Base-by-base conservation (phyloP, 2,888 invertebrate species). In the Lepetodrilus schrolli region DNA sequence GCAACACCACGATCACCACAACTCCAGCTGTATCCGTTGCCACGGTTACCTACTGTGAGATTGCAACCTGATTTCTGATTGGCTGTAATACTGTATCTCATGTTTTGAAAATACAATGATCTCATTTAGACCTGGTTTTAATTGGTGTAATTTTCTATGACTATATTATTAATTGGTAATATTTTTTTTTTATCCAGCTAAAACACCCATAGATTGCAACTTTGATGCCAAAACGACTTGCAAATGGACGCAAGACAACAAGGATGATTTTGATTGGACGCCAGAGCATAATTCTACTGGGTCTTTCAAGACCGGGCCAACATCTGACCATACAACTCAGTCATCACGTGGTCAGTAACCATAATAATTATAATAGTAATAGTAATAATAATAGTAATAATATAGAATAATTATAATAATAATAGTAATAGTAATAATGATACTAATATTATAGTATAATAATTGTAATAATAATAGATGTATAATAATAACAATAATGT, bases 191-290 rank as follows among this genome's bases (percentile, higher is more conserved):
- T 38, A 78, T 75, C 10, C 76, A 87, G 86, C 83, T n/a, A 78
- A 82, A 10, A 76, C 80, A 4, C 68, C 65, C 0, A 78, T 79
- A 50, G 84, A 84, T 77, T 87, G 87, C 70, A 82, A 75, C 74
- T 87, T 87, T 81, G 87, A 87, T 73, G 38, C 72, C 8, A 78
- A 79, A n/a, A 79, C 66, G 10, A 36, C 80, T 4, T 87, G 87
- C 70, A 66, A 65, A 2, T 87, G 85, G 85, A 78, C 74, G 1
- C 84, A 85, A 70, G 85, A 86, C 38, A 74, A 37, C 0, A 76
- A 78, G 1, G 84, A 84, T 68, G 70, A 73, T 34, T 83, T 86
- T 79, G 75, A 86, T 74, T 87, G 87, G 87, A 78, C 77, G 4
- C 34, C 80, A 17, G 74, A 84, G 21, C 74, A 72, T 4, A 82